phyloP scores from a whole-genome alignment of 1,140 invertebrate genomes.

The Drosophila pruinosa region DNA sequence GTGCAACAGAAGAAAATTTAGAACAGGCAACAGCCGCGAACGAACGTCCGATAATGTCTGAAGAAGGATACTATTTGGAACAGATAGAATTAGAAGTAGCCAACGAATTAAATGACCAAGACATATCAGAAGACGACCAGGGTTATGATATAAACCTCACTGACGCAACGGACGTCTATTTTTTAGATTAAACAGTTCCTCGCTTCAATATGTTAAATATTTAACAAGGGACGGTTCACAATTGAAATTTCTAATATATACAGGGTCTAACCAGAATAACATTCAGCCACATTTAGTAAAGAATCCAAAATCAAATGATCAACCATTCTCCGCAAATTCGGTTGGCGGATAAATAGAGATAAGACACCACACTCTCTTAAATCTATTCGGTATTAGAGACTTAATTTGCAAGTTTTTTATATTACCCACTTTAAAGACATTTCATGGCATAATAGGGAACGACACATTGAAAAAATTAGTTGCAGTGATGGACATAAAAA shows the following conservation, averaged over 20 bases:
- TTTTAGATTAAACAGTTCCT: constrained; percentile 14
- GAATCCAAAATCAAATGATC: background rate
- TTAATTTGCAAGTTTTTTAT: too few species aligned
- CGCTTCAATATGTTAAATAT: background rate
- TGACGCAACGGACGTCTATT: too few species aligned
- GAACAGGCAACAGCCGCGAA: too few species aligned
- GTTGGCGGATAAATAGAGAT: constrained; percentile 2
- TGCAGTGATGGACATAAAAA: background rate
- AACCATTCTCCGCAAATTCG: constrained; percentile 4
- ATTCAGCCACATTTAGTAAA: background rate
- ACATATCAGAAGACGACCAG: too few species aligned
- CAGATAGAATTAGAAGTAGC: too few species aligned
- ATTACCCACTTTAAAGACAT: background rate
- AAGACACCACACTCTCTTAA: background rate
- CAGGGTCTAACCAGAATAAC: constrained; percentile 5
- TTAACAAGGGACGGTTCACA: background rate
- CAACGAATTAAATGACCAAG: too few species aligned
- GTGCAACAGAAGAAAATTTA: too few species aligned
- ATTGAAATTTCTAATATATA: constrained; percentile 1
- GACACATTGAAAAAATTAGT: too few species aligned
- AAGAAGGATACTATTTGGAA: too few species aligned
- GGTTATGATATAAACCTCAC: too few species aligned
- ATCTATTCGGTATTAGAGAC: background rate
- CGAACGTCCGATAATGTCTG: too few species aligned
- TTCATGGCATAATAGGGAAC: background rate